Base-by-base conservation (phyloP, 2,113 vertebrate species). In the Collichthys lucidus region DNA sequence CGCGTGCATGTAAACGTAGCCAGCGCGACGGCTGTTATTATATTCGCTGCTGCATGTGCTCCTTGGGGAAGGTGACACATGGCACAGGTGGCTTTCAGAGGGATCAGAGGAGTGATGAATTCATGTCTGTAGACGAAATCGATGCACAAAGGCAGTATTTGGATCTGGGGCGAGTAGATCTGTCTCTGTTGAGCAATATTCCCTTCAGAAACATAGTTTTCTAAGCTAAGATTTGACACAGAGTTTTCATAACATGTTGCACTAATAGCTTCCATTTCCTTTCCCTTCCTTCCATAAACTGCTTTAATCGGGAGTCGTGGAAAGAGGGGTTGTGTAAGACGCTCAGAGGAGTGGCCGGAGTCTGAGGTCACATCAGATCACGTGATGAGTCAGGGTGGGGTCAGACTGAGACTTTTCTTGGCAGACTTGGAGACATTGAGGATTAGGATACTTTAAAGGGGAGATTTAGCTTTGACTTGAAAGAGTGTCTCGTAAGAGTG, bases 331-430 rank as follows among this genome's bases (percentile, higher is more conserved):
- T 92, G 89, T 76, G 55, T 88, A 91, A 91, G 80, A 86, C 47
- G 76, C 83, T 88, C 81, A 24, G 46, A 89, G 86, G 86, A 90
- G 88, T 82, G 86, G 90, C 90, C 42, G 55, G 40, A 73, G 59
- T 74, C 53, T 90, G 86, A 90, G 88, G 91, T 92, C 90, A 92
- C 79, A 85, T 72, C 84, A 84, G 80, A 82, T 83, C 91, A 88
- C 49, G 78, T 93, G 91, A 85, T 79, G 22, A 82, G 86, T 90
- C 87, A 83, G 91, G 91, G 90, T 77, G 88, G 88, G 78, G 89
- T 91, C 82, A 87, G 68, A 77, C 80, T 87, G 47, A 86, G 83
- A 83, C 71, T 82, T 89, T 64, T 88, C 85, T 88, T 88, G 82
- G 89, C 84, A 84, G 76, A 69, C 81, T 63, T 10, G 35, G 20